Evolutionary conservation across 2,888 invertebrate genomes (phyloP).

Genomic region (Herminia tarsipennalis): DNA sequence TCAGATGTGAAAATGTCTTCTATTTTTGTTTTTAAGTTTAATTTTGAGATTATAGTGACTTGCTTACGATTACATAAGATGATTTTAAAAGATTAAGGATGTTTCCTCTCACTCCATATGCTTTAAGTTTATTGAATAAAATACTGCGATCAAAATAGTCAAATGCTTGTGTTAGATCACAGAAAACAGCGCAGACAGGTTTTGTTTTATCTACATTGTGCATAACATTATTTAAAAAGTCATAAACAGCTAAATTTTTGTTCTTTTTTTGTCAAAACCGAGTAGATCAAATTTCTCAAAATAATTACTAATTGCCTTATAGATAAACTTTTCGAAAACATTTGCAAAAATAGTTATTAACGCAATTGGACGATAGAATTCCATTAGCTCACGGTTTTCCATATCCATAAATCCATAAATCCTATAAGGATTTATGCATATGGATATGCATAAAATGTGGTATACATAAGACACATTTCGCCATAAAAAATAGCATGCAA

Average conservation of each 20-base stretch:
- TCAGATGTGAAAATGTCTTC: background rate
- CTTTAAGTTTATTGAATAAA: constrained; percentile 2
- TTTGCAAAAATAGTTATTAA: background rate
- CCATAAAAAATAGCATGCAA: no score
- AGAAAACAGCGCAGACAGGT: constrained; percentile 1
- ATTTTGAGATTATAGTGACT: background rate
- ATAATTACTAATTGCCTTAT: no score
- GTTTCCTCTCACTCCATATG: background rate
- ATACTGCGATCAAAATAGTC: constrained; percentile 1
- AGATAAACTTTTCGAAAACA: background rate
- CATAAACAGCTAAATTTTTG: background rate
- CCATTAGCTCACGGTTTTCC: background rate
- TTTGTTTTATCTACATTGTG: background rate
- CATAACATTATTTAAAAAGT: no score
- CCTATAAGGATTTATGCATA: no score
- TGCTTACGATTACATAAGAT: constrained; percentile 3
- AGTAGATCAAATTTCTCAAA: background rate
- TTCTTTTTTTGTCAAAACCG: background rate
- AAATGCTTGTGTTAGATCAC: constrained; percentile 1
- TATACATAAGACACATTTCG: no score
- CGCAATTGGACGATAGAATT: background rate
- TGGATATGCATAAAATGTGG: no score
- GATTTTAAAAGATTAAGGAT: background rate
- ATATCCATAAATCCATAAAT: no score
- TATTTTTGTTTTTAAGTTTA: background rate